Base-by-base conservation (phyloP, 2,113 vertebrate species). In the Gnathonemus echidnorhynchus region DNA sequence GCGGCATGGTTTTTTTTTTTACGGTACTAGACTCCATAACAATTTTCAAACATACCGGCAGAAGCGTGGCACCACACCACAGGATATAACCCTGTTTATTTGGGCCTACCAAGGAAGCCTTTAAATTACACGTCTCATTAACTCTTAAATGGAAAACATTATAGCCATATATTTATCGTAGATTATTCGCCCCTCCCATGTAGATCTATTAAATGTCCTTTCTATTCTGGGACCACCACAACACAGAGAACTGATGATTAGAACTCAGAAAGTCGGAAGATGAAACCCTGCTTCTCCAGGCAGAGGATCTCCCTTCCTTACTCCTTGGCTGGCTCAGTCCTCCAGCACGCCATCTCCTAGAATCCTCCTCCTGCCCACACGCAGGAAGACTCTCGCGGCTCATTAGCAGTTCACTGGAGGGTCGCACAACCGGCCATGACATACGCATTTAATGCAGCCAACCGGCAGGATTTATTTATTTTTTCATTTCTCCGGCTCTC, bases 91-190 rank as follows among this genome's bases (percentile, higher is more conserved):
- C 74, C 35, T 24, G 46, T 53, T 53, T 56, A 87, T 53, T 53
- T 87, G 24, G 4, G 1, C 17, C n/a, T 87, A 86, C n/a, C 45
- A 31, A 27, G 45, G 39, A 46, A 24, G 21, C 27, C 50, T 53
- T 56, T 56, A 13, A 87, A 87, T 87, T 87, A 35, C 50, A 87
- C 21, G 50, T 53, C n/a, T 87, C 86, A 56, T 87, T 87, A 87
- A 87, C 5, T 87, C 49, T 19, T 86, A 56, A 56, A 87, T 56
- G 86, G 49, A 56, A 53, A 56, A 87, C 86, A 53, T 87, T 56
- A 56, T 19, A 39, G 49, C 9, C 84, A 86, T 52, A 56, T 52
- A 87, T 87, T 87, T 53, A 87, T 2, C 24, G 6, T 39, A 27
- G 50, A 27, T 24, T 50, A 49, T 49, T 39, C 13, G 4, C 48